phyloP scores from a whole-genome alignment of 2,888 invertebrate genomes.

The Aspidiotus rigidus region DNA sequence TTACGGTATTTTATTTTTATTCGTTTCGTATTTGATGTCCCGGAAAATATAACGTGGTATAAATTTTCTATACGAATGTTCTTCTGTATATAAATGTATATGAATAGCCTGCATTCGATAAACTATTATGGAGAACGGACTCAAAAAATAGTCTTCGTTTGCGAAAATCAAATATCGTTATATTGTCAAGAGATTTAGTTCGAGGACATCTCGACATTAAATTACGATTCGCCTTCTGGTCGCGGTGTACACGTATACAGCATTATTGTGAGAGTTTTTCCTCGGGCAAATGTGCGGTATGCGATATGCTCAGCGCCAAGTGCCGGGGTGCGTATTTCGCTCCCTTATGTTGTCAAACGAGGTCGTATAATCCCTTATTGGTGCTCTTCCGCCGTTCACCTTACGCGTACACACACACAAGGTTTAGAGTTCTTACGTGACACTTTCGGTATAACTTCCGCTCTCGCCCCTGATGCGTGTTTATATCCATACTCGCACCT shows the following conservation, averaged over 20 bases:
- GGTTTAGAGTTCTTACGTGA: conserved; percentile 26
- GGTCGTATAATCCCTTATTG: conserved; percentile 28
- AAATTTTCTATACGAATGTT: too few species aligned
- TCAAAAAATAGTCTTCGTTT: conserved; percentile 7
- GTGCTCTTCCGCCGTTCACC: conserved; percentile 19
- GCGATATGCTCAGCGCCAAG: neutral
- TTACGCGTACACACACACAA: neutral
- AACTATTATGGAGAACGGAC: neutral
- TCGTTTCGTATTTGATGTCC: too few species aligned
- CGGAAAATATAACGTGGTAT: too few species aligned
- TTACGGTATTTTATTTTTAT: too few species aligned
- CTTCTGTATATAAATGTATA: too few species aligned
- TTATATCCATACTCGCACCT: conserved; percentile 13
- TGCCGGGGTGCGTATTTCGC: neutral
- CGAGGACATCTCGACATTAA: conserved; percentile 24
- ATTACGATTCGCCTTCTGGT: conserved; percentile 28
- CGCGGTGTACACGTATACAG: too few species aligned
- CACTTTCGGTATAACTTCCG: conserved; percentile 4
- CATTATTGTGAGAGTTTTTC: conserved; percentile 8
- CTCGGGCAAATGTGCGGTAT: neutral
- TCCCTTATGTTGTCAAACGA: conserved; percentile 16
- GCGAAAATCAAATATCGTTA: conserved; percentile 18
- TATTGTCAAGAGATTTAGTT: conserved; percentile 29
- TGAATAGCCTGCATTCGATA: neutral
- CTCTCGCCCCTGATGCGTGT: conserved; percentile 10